A percentile compares a stretch with the other conserved stretches of the same genome.
Evolutionary conservation across 2,797 vertebrate species (phyloP).

Genomic region (Chelonia mydas): DNA sequence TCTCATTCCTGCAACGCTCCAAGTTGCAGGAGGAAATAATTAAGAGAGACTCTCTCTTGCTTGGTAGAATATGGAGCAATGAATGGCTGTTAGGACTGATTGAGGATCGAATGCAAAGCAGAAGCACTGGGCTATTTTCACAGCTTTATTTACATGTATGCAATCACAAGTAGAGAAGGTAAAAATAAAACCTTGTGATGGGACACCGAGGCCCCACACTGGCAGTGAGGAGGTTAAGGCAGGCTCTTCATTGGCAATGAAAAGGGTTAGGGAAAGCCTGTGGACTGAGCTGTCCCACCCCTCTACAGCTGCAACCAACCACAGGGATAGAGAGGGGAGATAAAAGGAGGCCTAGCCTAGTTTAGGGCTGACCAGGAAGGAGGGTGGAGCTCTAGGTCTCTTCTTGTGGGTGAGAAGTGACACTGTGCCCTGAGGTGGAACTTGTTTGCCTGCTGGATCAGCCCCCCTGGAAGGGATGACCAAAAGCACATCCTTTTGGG

Average conservation of each 20-base stretch:
- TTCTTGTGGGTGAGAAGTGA: no score
- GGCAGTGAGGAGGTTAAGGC: no score
- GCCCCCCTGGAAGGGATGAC: background rate
- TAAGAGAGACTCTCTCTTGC: constrained; percentile 36
- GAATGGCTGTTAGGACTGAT: constrained; percentile 44
- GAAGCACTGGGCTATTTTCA: constrained; percentile 22
- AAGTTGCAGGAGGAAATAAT: background rate
- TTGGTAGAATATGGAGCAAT: constrained; percentile 45
- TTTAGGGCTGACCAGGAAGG: background rate
- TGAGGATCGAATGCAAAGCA: background rate
- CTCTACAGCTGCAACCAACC: background rate
- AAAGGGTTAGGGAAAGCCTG: background rate
- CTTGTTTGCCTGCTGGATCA: background rate
- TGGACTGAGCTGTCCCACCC: background rate
- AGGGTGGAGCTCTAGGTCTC: background rate
- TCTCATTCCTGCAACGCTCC: constrained; percentile 1
- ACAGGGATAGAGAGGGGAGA: background rate
- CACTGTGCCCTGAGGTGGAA: no score
- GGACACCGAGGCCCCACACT: background rate
- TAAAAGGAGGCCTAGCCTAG: background rate
- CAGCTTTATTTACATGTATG: constrained; percentile 8
- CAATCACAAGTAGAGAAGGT: background rate
- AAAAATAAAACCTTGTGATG: constrained; percentile 11
- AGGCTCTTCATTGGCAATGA: background rate
- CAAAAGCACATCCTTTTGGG: background rate